Base-by-base conservation (phyloP, 30 jellyfish, hydroid and myxozoan genomes). In the Clytia hemisphaerica region DNA sequence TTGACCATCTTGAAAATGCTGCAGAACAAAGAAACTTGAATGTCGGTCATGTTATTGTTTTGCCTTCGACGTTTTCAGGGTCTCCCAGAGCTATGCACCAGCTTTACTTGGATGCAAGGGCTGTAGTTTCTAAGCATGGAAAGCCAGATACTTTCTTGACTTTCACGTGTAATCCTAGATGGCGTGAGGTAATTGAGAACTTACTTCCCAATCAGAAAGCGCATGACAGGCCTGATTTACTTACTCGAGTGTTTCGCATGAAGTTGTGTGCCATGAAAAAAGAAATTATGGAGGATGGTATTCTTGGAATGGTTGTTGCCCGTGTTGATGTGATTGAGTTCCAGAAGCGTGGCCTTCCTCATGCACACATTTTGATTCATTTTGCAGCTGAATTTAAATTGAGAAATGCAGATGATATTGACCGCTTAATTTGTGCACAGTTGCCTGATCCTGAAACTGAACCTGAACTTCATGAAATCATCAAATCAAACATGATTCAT, bases 61-160 rank as follows among this genome's bases (percentile, higher is more conserved):
- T 79, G 3, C 91, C 93, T 24, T 55, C 91, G 21, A 19, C 79
- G n/a, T 49, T 79, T 45, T 36, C 12, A 36, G 82, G 90, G 24
- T 2, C 75, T 71, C 82, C 34, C 18, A 40, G 53, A 40, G 10
- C 10, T 40, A 40, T 9, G 10, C 53, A 40, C 15, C 53, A 40
- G n/a, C 10, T 9, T 40, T 40, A 9, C n/a, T n/a, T 9, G 53
- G 53, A 40, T 40, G 53, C 53, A 40, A 40, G 10, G 53, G n/a
- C 53, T n/a, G 15, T 40, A 9, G 53, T 40, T n/a, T 9, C 15
- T 9, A 40, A 40, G 53, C n/a, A 40, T 40, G 53, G 53, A 40
- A 10, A n/a, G 10, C 53, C 53, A 40, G 53, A 40, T n/a, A 10
- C n/a, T n/a, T 40, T 40, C 53, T n/a, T 40, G 15, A 40, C 53